Base-by-base conservation (phyloP, 2,888 invertebrate species). In the Mesoligia furuncula region DNA sequence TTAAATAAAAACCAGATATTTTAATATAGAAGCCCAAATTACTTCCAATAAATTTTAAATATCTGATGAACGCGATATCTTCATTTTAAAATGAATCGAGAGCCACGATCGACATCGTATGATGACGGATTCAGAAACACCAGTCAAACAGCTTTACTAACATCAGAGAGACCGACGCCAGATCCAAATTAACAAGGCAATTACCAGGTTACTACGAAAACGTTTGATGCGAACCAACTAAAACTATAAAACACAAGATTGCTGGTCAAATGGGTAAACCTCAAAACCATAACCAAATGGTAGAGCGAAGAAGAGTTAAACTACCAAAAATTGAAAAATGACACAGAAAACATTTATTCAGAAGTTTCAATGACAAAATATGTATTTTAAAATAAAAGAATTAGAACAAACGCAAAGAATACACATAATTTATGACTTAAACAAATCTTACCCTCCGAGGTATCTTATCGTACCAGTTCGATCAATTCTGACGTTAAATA, bases 401-500 rank as follows among this genome's bases (percentile, higher is more conserved):
- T 82, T 81, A 87, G 81, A 79, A 90, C 88, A 88, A 90, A 90
- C 83, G 79, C 90, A 90, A 92, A 91, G 85, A 91, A 93, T 91
- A 92, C 88, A 90, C 88, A 91, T 95, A 94, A 95, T 94, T 94
- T 95, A 96, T 95, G 94, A 94, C 90, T 93, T 90, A 95, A 96
- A 96, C 95, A 95, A 96, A 96, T 95, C 94, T 94, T 91, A 90
- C 89, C 92, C 88, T 92, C 91, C 90, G 89, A 90, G 89, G 89
- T 74, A 88, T 90, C 92, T 96, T 96, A 96, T 96, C 96, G 88
- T 84, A 90, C 90, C 93, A 94, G 91, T 94, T 95, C 93, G 95
- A 96, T 96, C 96, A 94, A 92, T 92, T 93, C 93, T 94, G 96
- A 95, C 94, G 92, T 96, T 95, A 95, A 95, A 96, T 96, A 96